Base-by-base conservation (phyloP, 92 coral and sea anemone species). In the Porites divaricata region DNA sequence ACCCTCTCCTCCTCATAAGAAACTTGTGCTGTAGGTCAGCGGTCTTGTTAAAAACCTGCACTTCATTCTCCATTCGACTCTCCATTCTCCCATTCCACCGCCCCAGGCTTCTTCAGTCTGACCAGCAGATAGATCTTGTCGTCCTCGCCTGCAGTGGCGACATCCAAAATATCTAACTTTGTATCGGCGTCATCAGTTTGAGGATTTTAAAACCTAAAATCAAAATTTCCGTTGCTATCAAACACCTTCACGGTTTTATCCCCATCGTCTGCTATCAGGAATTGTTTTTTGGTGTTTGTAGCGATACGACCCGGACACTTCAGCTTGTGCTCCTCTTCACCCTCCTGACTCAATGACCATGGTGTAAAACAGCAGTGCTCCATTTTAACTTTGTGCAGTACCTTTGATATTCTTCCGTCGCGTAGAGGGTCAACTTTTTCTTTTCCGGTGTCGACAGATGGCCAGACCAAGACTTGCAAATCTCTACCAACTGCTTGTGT, bases 101-200 rank as follows among this genome's bases (percentile, higher is more conserved):
- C 65, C 22, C 65, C 24, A 61, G 65, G 23, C 65, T 61, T 61
- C 20, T n/a, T 19, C 65, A 17, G 65, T 61, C 22, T 19, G 65
- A 61, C 24, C 22, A 61, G 65, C 0, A 78, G 9, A 24, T 78
- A 58, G 22, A 45, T 67, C 50, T 9, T 25, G 1, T 25, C 23
- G 8, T 78, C 52, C 21, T 15, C 19, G 21, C 63, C 45, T 35
- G 45, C 73, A 78, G 68, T 78, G 69, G 82, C 70, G 16, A 59
- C 52, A 77, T 54, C 5, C 2, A 7, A 4, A 53, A 21, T 12
- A 15, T 22, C 19, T 16, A 61, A 61, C 65, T 61, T 0, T 61
- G 65, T 61, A 61, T 61, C 65, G 14, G 4, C 81, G 16, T 58
- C 70, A 16, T 61, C 25, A 77, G 15, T 25, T 12, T 49, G 70